Conservation (phyloP, 2,113 vertebrate genomes). For the Accipiter virgatus region DNA sequence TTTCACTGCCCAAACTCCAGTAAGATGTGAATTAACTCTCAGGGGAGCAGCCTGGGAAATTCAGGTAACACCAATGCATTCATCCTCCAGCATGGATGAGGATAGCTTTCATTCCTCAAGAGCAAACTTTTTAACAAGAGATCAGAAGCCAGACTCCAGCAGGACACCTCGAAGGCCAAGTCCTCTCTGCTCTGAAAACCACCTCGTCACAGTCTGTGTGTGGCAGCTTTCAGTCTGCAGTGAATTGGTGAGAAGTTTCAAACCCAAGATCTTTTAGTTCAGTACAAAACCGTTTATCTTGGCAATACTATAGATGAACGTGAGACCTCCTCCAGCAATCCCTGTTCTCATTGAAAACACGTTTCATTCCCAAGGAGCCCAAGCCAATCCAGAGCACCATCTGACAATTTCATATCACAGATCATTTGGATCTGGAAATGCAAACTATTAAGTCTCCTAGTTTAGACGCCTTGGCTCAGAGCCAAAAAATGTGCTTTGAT, state of each 20-base stretch:
- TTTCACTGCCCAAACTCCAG: not conserved
- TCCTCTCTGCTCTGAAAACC: not conserved
- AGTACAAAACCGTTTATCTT: not conserved
- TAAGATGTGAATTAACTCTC: not conserved
- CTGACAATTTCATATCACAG: not conserved
- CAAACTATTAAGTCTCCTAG: not conserved
- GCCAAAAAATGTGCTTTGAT: not conserved
- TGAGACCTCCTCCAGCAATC: not conserved
- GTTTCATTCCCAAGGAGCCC: not conserved
- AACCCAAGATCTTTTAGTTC: not conserved
- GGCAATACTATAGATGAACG: not conserved
- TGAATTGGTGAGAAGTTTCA: not conserved
- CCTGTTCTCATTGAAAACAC: not conserved
- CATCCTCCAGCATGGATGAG: not conserved
- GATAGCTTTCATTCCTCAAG: not conserved
- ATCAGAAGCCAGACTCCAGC: not conserved
- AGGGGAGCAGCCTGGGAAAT: not conserved
- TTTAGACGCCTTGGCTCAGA: not conserved
- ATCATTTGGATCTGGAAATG: not conserved
- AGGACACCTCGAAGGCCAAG: not conserved
- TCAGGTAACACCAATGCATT: not conserved
- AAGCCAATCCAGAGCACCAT: not conserved
- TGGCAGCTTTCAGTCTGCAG: not conserved
- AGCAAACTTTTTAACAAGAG: not conserved
- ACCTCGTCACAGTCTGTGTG: rapidly evolving